These are phyloP conservation scores for Xiphophorus birchmanni DNA, from an alignment of 2,797 vertebrate species.

Conservation along the genomic window DNA sequence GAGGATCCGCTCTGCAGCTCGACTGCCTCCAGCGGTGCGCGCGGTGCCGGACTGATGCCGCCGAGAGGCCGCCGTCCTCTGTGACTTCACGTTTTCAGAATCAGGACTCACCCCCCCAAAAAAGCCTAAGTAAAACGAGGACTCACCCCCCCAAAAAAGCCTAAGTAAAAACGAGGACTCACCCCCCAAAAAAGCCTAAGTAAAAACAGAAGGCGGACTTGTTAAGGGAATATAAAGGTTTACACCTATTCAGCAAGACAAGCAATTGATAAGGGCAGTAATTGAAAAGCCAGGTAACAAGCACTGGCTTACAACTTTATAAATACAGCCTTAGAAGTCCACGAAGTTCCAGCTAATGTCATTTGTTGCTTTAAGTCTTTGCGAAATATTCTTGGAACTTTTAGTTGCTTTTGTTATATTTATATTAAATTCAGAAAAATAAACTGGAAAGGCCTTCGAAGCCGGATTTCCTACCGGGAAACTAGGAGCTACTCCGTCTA, in stretches of 20 bases:
- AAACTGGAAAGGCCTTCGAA: too few relatives aligned
- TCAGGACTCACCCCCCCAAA: not conserved
- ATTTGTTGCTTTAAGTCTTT: not conserved
- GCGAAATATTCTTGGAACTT: not conserved
- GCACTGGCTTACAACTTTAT: not conserved
- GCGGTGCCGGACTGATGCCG: conserved; percentile 41
- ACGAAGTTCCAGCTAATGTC: not conserved
- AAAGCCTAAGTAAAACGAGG: too few relatives aligned
- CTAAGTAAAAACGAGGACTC: too few relatives aligned
- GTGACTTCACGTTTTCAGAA: not conserved
- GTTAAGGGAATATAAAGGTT: not conserved
- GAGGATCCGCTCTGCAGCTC: conserved; percentile 60
- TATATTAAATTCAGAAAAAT: too few relatives aligned
- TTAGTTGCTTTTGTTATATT: not conserved
- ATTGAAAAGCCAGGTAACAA: not conserved
- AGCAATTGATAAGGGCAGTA: not conserved
- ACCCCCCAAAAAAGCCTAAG: too few relatives aligned
- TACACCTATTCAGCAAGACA: not conserved
- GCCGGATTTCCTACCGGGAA: too few relatives aligned
- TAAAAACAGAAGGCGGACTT: not conserved
- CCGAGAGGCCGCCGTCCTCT: conserved; percentile 32
- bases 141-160: too few relatives aligned
- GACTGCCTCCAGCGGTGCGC: conserved; percentile 80
- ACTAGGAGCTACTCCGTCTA: too few relatives aligned
- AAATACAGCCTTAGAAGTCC: not conserved